These are phyloP conservation scores for Hedychridium roseum DNA, from an alignment of 2,888 invertebrate species.

Conservation along the genomic window DNA sequence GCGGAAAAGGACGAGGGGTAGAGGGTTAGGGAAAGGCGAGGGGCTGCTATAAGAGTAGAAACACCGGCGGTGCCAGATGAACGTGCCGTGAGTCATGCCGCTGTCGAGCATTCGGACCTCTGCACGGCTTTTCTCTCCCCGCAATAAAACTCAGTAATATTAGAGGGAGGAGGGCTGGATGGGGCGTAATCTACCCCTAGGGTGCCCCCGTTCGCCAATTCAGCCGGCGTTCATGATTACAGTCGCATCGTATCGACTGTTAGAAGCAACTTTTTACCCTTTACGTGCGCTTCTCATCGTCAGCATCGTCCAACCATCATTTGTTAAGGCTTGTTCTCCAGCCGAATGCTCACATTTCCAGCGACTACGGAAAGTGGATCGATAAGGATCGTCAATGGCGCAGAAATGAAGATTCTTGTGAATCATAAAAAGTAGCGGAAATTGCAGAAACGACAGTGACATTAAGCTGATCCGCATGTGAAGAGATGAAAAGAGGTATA, in stretches of 20 bases:
- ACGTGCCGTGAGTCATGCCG: conserved; percentile 42
- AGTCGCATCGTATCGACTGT: conserved; percentile 24
- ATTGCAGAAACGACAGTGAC: conserved; percentile 18
- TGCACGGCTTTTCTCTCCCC: conserved; percentile 28
- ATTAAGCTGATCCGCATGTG: no score
- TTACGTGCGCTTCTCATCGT: no score
- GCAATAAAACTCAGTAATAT: conserved; percentile 47
- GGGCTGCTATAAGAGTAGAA: conserved; percentile 43
- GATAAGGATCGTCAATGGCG: not conserved
- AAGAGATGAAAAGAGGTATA: no score
- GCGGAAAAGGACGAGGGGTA: conserved; percentile 5
- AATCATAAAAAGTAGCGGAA: not conserved
- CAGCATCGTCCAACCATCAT: no score
- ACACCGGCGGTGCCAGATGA: conserved; percentile 43
- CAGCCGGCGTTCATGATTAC: conserved; percentile 39
- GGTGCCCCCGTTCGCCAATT: conserved; percentile 42
- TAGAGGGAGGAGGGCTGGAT: no score
- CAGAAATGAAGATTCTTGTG: conserved; percentile 12
- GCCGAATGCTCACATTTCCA: not conserved
- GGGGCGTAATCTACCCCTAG: conserved; percentile 42
- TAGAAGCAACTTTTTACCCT: not conserved
- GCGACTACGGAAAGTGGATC: not conserved
- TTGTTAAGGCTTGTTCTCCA: not conserved
- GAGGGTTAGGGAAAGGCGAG: conserved; percentile 1
- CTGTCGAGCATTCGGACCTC: conserved; percentile 34